These are phyloP conservation scores for Hydrocynus forskahlii DNA, from an alignment of 2,797 vertebrate genomes.

Conservation along the genomic window DNA sequence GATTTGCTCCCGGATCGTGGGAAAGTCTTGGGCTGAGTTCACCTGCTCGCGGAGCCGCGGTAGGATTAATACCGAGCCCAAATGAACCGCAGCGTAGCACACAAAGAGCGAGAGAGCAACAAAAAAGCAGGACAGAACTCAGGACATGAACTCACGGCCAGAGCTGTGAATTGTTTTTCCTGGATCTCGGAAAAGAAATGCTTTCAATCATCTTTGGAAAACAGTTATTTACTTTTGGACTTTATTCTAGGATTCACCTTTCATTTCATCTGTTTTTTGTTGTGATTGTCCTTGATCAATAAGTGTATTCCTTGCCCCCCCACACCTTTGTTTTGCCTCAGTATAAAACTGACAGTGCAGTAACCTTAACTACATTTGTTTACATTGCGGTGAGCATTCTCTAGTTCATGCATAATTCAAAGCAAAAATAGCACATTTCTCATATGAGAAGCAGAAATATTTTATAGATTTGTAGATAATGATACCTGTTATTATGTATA, in stretches of 20 bases:
- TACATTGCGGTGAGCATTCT: not conserved
- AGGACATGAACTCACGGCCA: conserved; percentile 10
- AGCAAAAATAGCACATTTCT: not conserved
- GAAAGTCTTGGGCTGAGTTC: conserved; percentile 83
- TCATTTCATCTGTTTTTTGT: not conserved
- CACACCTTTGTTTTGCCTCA: not conserved
- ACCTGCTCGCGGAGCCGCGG: conserved; percentile 79
- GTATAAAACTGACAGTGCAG: not conserved
- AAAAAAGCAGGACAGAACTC: conserved; percentile 19
- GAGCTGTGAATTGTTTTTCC: conserved; percentile 18
- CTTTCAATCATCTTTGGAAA: not conserved
- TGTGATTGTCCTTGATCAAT: not conserved
- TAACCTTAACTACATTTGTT: not conserved
- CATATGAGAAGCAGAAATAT: not conserved
- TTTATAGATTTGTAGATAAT: not conserved
- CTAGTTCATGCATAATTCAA: not conserved
- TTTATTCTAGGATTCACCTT: conserved; percentile 7
- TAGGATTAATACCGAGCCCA: conserved; percentile 77
- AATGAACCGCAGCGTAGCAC: conserved; percentile 63
- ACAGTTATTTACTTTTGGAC: not conserved
- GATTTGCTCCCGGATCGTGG: conserved; percentile 83
- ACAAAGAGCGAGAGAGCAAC: conserved; percentile 36
- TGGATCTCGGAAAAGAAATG: not conserved
- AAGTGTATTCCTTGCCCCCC: not conserved
- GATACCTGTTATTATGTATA: too few species aligned